Evolutionary conservation across 2,113 vertebrate species (phyloP).

Genomic region (Mixornis gularis): DNA sequence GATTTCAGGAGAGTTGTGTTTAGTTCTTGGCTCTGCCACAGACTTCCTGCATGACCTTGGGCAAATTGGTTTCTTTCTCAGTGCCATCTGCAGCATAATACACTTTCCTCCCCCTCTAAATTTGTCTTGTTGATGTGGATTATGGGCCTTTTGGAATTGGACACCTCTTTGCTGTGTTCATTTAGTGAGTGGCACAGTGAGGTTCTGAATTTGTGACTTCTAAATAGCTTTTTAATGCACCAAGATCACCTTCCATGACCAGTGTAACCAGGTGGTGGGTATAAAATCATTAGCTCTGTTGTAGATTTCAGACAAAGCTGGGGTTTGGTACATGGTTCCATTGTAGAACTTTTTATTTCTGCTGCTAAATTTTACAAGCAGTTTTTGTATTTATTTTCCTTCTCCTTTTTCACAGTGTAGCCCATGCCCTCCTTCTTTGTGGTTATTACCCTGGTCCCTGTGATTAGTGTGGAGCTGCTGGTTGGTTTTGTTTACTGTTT

Average conservation of each 20-base stretch:
- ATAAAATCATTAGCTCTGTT: not conserved
- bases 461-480: not conserved
- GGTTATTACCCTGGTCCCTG: not conserved
- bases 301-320: not conserved
- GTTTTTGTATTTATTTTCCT: not conserved
- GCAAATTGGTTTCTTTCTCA: constrained; percentile 50
- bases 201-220: not conserved
- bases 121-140: constrained; percentile 1
- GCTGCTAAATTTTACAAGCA: not conserved
- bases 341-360: not conserved
- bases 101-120: constrained; percentile 48
- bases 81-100: constrained; percentile 53
- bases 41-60: constrained; percentile 59
- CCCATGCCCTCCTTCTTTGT: not conserved
- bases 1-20: constrained; percentile 33
- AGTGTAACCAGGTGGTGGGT: not conserved
- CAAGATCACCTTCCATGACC: not conserved
- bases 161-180: not conserved
- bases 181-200: not conserved
- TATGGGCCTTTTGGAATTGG: not conserved
- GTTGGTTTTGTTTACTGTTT: not conserved
- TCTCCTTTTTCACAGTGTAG: not conserved
- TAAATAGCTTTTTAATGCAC: not conserved
- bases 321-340: not conserved
- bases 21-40: constrained; percentile 54